Evolutionary conservation across 2,888 invertebrate genomes (phyloP), one percentile per base, ranked within the genome.

Genomic region (Tillus elongatus): DNA sequence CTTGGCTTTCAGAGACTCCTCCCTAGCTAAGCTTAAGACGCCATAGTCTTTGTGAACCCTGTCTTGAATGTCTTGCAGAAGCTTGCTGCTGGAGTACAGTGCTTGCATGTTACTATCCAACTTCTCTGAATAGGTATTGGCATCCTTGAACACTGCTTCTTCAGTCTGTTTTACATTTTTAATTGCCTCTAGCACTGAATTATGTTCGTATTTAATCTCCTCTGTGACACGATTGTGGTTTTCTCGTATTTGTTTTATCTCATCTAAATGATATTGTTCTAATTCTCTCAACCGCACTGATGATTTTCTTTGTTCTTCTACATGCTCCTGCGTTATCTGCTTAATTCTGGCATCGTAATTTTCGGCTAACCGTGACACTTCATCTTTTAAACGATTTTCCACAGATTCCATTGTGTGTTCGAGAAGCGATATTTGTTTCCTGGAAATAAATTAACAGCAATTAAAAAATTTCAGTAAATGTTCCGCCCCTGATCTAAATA

Each of bases 331-430:
- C 32, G 51, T 52, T 2, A 58, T 6, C 14, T 42, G 43, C 31
- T 58, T 57, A 24, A 73, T 64, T 55, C 73, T 74, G 45, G 71
- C 71, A 2, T 68, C 61, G 42, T 71, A 72, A 44, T 67, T 68
- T 45, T 66, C 68, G 0, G 67, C 61, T 2, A 73, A 40, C 44
- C 68, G 68, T 3, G 71, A 71, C 41, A 71, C 68, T 59, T 78
- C 77, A 14, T 69, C 69, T 54, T 72, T 75, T 60, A 77, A 67
- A 46, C 76, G 64, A 41, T 72, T 72, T 54, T 78, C 78, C 1
- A 73, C 61, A 46, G 73, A 70, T 38, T 61, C 68, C 30, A 72
- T 54, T 0, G 74, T 72, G 41, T 73, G 63, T 60, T 76, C 75
- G 41, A 75, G 49, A 30, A 76, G 68, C 3, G 69, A 67, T 47